phyloP scores from a whole-genome alignment of 2,113 vertebrate genomes.

The Otocyon megalotis region DNA sequence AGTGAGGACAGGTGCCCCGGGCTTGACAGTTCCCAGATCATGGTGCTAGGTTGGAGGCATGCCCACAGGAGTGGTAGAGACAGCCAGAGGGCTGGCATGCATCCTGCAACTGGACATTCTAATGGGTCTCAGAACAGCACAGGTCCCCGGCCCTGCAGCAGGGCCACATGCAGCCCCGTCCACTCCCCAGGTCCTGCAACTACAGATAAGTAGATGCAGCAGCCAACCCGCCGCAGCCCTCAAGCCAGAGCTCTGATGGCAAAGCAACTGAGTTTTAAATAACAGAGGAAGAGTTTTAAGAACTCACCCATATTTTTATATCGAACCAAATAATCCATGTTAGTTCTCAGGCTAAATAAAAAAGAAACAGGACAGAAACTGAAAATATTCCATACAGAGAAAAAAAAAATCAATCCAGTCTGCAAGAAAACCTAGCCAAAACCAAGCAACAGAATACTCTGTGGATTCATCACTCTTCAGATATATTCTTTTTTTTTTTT shows the following conservation, averaged over 20 bases:
- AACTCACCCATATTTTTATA: neutral
- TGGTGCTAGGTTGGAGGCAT: neutral
- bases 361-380: neutral
- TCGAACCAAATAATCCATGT: neutral
- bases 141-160: fast-evolving
- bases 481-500: neutral
- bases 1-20: neutral
- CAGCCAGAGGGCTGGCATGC: neutral
- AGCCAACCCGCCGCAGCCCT: neutral
- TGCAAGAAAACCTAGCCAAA: neutral
- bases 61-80: neutral
- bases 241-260: neutral
- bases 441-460: neutral
- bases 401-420: neutral
- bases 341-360: neutral
- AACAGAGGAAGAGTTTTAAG: neutral
- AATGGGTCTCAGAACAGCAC: neutral
- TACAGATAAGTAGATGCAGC: neutral
- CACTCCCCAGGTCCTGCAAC: neutral
- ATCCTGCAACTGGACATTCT: neutral
- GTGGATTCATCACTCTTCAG: neutral
- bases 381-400: neutral
- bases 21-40: neutral
- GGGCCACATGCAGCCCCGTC: neutral
- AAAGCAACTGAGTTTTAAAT: neutral